These are phyloP conservation scores for Archegozetes longisetosus DNA, from an alignment of 1,140 invertebrate genomes.

Conservation along the genomic window DNA sequence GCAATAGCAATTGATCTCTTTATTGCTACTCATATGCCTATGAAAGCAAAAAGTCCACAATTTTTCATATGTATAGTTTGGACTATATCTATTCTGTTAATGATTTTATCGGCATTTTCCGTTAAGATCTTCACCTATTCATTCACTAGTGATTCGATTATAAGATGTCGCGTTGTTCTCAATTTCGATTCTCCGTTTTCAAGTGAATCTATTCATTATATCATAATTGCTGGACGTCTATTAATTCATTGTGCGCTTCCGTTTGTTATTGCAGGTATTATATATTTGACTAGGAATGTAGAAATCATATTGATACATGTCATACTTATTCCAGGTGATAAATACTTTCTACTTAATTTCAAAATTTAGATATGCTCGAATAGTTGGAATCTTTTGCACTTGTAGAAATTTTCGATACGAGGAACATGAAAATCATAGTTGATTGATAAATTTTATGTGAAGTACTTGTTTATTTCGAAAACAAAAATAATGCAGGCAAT, in stretches of 20 bases:
- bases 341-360: no score
- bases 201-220: constrained; percentile 14
- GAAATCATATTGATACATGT: no score
- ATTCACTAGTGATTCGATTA: constrained; percentile 12
- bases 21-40: constrained; percentile 33
- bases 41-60: constrained; percentile 20
- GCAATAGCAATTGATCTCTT: constrained; percentile 37
- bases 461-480: no score
- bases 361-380: no score
- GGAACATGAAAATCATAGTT: no score
- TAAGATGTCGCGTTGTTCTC: constrained; percentile 31
- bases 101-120: background rate
- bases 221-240: constrained; percentile 29
- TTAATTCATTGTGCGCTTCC: constrained; percentile 37
- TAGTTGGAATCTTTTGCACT: no score
- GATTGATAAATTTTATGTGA: no score
- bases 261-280: no score
- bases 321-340: no score
- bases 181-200: constrained; percentile 15
- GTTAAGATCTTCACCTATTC: background rate
- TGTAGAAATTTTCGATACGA: no score
- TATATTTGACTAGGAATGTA: no score
- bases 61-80: background rate
- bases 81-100: background rate
- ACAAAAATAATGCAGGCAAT: no score